Percentiles rank a stretch among this genome's conserved stretches.
Evolutionary conservation across 1,140 invertebrate genomes (phyloP).

Genomic region (Penaeus japonicus): DNA sequence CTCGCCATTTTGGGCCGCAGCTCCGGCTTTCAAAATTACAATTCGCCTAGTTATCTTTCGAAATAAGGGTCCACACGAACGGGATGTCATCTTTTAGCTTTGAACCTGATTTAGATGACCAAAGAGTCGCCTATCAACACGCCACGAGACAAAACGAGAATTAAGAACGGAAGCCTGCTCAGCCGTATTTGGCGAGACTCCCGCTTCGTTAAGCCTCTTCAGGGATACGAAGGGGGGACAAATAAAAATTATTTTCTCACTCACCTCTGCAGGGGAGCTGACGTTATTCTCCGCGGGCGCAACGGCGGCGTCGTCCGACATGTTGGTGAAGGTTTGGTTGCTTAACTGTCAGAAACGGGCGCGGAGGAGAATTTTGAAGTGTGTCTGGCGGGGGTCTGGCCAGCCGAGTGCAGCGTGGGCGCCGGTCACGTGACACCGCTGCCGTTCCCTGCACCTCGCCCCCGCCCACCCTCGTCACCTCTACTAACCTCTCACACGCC

Average conservation of each 20-base stretch:
- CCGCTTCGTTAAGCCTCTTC: conserved; percentile 32
- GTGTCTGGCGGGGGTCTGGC: conserved; percentile 31
- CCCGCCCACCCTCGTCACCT: conserved; percentile 25
- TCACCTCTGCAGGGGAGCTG: conserved; percentile 25
- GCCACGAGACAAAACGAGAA: conserved; percentile 20
- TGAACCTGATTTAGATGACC: not conserved
- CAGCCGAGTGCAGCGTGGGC: conserved; percentile 42
- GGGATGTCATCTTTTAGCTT: conserved; percentile 9
- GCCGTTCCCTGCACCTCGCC: conserved; percentile 43
- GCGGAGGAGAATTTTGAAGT: conserved; percentile 55
- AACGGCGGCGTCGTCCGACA: conserved; percentile 51
- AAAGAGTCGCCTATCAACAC: not conserved
- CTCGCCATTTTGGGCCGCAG: conserved; percentile 48
- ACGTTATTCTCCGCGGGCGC: conserved; percentile 47
- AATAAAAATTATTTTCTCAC: conserved; percentile 46
- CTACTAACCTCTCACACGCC: not conserved
- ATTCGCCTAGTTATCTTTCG: not conserved
- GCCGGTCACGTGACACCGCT: conserved; percentile 51
- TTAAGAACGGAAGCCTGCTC: conserved; percentile 32
- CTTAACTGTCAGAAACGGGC: conserved; percentile 43
- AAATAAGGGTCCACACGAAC: conserved; percentile 23
- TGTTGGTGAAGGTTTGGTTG: conserved; percentile 35
- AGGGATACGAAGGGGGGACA: conserved; percentile 25
- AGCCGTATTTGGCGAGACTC: conserved; percentile 47
- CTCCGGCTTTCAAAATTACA: conserved; percentile 31